These are phyloP conservation scores for Nomada lathburiana DNA, from an alignment of 2,888 invertebrate genomes.

Conservation along the genomic window DNA sequence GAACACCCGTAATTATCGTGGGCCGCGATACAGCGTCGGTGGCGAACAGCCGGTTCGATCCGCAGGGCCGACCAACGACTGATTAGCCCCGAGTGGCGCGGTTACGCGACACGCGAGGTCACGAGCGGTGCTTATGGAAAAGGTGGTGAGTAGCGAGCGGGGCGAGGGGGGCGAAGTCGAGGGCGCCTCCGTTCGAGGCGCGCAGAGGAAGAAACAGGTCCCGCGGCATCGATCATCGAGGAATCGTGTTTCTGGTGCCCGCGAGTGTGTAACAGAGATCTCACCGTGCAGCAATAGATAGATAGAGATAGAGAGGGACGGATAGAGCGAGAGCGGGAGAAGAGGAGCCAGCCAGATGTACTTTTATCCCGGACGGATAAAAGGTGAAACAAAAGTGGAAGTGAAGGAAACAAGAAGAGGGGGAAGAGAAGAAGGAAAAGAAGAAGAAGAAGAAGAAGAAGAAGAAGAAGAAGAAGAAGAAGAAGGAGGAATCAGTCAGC, in stretches of 20 bases:
- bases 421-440: constrained; percentile 12
- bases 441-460: constrained; percentile 61
- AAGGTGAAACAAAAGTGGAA: too few relatives aligned
- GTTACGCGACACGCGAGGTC: constrained; percentile 67
- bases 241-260: constrained; percentile 7
- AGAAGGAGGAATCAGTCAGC: constrained; percentile 71
- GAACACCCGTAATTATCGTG: constrained; percentile 48
- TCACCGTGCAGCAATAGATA: background rate
- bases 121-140: constrained; percentile 55
- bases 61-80: constrained; percentile 45
- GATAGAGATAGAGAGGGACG: constrained; percentile 5
- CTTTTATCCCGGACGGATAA: background rate
- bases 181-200: constrained; percentile 62
- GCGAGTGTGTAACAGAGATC: background rate
- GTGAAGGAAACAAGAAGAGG: constrained; percentile 53
- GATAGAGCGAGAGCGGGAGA: constrained; percentile 7
- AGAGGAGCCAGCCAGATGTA: background rate
- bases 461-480: constrained; percentile 37
- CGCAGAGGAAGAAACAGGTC: constrained; percentile 51
- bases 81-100: constrained; percentile 63
- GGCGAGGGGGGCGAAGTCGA: constrained; percentile 26
- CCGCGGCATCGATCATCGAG: constrained; percentile 68
- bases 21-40: constrained; percentile 19
- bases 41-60: constrained; percentile 48
- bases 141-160: constrained; percentile 64